phyloP scores from a whole-genome alignment of 1,140 invertebrate genomes.

The Scaptomyza hsui region DNA sequence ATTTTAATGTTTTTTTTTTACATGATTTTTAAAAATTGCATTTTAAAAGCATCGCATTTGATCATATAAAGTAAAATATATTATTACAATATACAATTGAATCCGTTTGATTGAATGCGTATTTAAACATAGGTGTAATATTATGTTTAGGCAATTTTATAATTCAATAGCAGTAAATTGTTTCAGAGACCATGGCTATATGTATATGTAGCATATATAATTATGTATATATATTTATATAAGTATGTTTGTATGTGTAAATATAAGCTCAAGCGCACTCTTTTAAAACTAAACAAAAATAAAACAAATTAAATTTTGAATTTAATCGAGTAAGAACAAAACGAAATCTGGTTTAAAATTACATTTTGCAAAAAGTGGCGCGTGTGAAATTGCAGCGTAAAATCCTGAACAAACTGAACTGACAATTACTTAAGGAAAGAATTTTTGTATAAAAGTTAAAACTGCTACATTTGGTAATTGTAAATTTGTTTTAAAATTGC shows the following conservation, averaged over 20 bases:
- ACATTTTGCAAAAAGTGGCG: conserved; percentile 19
- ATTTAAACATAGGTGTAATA: conserved; percentile 77
- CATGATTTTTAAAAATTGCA: conserved; percentile 81
- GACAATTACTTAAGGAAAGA: conserved; percentile 69
- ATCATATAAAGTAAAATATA: conserved; percentile 79
- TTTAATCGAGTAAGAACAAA: conserved; percentile 39
- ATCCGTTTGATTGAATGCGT: conserved; percentile 58
- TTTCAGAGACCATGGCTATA: conserved; percentile 78
- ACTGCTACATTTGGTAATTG: conserved; percentile 31
- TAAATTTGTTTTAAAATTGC: conserved; percentile 12
- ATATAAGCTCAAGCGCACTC: conserved; percentile 46
- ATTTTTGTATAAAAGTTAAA: conserved; percentile 38
- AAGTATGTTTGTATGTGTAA: conserved; percentile 61
- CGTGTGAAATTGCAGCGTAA: conserved; percentile 63
- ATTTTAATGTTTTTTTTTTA: conserved; percentile 77
- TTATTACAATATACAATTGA: conserved; percentile 78
- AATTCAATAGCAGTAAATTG: conserved; percentile 81
- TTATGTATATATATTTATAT: conserved; percentile 35
- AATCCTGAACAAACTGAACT: conserved; percentile 51
- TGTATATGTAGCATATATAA: conserved; percentile 76
- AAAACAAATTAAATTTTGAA: conserved; percentile 40
- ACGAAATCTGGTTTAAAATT: conserved; percentile 20
- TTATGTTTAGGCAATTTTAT: conserved; percentile 80
- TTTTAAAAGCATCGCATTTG: conserved; percentile 80
- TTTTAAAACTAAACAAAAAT: conserved; percentile 59